Percentiles rank a stretch among this genome's conserved stretches.
Conservation (phyloP, 2,888 invertebrate genomes). For the Cephus pygmeus region DNA sequence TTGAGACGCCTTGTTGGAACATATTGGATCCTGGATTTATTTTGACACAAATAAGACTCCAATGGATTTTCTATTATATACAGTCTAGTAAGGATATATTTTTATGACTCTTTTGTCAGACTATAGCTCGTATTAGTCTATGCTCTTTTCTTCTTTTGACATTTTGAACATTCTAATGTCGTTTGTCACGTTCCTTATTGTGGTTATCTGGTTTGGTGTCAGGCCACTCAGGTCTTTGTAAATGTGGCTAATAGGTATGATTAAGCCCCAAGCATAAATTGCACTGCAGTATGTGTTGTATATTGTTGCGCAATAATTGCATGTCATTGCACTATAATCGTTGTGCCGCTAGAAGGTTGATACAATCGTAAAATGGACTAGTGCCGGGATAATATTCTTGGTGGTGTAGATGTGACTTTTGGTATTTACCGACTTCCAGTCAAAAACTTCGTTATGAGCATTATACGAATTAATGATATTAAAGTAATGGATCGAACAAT, state of each 20-base stretch:
- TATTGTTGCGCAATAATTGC: not conserved
- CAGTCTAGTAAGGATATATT: not conserved
- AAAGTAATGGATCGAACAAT: not conserved
- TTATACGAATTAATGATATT: not conserved
- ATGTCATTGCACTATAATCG: not conserved
- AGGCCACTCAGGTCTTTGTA: not conserved
- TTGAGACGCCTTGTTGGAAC: not conserved
- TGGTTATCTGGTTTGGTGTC: not conserved
- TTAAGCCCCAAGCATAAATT: not conserved
- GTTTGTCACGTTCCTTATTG: not conserved
- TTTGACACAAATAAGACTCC: not conserved
- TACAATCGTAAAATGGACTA: not conserved
- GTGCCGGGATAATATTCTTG: not conserved
- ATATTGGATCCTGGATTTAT: not conserved
- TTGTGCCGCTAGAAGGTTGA: not conserved
- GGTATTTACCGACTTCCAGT: not conserved
- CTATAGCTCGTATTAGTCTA: not conserved
- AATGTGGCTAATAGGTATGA: not conserved
- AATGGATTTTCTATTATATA: not conserved
- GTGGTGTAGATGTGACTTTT: not conserved
- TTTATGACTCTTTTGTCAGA: not conserved
- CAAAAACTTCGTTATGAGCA: not conserved
- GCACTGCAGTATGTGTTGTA: not conserved
- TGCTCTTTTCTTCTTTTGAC: not conserved
- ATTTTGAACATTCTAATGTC: not conserved